Base-by-base conservation (phyloP, 2,888 invertebrate species). In the Argynnis bischoffii region DNA sequence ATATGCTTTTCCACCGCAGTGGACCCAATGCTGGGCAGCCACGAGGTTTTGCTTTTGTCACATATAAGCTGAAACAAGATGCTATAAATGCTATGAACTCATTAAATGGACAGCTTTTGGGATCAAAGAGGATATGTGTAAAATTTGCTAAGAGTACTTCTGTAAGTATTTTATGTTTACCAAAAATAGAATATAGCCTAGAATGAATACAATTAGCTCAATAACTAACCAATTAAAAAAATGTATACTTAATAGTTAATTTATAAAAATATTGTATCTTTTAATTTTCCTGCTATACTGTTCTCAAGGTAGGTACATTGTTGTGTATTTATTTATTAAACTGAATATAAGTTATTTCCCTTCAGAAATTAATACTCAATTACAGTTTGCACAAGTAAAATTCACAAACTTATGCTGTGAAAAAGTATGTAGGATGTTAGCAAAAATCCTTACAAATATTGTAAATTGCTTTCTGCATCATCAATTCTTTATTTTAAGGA, bases 21-120 rank as follows among this genome's bases (percentile, higher is more conserved):
- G 98, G 98, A 76, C 97, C 98, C 51, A 94, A 96, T 76, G 95
- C 95, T 76, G 98, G 98, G 63, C 97, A 97, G 85, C 97, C 98
- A 0, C 94, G 98, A 71, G 98, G 99, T 21, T 99, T 98, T 84
- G 98, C 98, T 21, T 99, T 99, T 88, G 97, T 98, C 64, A 98
- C 98, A 0, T 98, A 96, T 84, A 94, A 94, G 83, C 88, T 89
- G 76, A 90, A 93, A 64, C 93, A 94, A 64, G 95, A 96, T 76
- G 97, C 98, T 0, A 87, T 94, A 53, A 93, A 90, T 75, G 97
- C 97, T 0, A 95, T 96, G 89, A 93, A 94, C 66, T 94, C 94
- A 41, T 85, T 98, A 67, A 95, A 98, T 83, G 97, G 97, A 61
- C 95, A 95, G 76, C 89, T 94, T 67, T 92, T 98, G 35, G 96